Evolutionary conservation across 2,797 vertebrate species (phyloP), one percentile per base, ranked within the genome.

Genomic region (Picus viridis): DNA sequence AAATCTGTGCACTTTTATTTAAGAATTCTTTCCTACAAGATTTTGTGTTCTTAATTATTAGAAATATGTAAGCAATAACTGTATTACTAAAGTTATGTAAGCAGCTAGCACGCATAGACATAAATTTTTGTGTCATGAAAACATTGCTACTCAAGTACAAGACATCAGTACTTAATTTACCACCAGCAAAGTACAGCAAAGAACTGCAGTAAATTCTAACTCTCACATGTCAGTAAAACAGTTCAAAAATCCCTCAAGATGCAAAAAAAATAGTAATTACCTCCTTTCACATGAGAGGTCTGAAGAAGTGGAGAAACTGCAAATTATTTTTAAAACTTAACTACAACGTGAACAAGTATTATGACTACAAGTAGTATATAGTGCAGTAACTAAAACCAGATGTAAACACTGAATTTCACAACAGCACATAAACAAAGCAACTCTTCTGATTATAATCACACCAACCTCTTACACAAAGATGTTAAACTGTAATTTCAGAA

Each of bases 401-500:
- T 8, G 23, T 26, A 61, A 77, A 75, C 80, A 85, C 58, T 68
- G 56, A 11, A 62, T 85, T 75, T 75, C 73, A 82, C 23, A 65
- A 59, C 18, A 23, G 15, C 24, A 53, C 34, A 47, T 57, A 90
- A 92, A 80, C 56, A 86, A 71, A 76, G 24, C 39, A 68, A 34
- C 26, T 73, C 51, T 51, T 54, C 70, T 93, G 53, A 85, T 49
- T 86, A 93, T 32, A 96, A 73, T 30, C 72, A 54, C 69, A 72
- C 9, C 41, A 51, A 7, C 9, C 30, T 77, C 79, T 75, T 80
- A 93, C 23, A 82, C 32, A 69, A 71, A 26, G 9, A 79, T 34
- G 53, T 77, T 69, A 88, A 93, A 96, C 47, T 81, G 67, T n/a
- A 87, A 80, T 89, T 96, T 94, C 78, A 89, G 74, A 93, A 96